Percentiles rank a stretch among this genome's conserved stretches.
phyloP scores from a whole-genome alignment of 2,113 vertebrate species.

The Illadopsis cleaveri region DNA sequence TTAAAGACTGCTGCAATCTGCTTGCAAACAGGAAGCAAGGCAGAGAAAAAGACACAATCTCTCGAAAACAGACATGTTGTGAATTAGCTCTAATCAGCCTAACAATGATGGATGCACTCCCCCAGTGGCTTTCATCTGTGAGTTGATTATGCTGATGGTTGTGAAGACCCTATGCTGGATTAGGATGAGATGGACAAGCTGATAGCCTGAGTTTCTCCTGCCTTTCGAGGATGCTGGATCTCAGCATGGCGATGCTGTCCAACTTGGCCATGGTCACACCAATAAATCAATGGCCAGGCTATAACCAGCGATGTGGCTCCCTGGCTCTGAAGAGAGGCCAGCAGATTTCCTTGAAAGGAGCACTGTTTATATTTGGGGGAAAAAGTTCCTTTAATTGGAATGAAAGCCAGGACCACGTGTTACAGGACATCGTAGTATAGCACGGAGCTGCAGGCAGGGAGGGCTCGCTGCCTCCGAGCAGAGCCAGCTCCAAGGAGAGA shows the following conservation, averaged over 20 bases:
- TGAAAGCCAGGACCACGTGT: background rate
- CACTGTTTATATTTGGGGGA: conserved; percentile 46
- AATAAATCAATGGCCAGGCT: conserved; percentile 58
- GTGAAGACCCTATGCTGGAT: background rate
- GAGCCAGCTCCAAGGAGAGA: background rate
- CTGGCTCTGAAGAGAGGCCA: conserved; percentile 35
- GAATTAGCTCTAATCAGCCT: conserved; percentile 41
- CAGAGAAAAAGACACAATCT: conserved; percentile 8
- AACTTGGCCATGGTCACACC: conserved; percentile 47
- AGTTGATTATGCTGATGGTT: background rate
- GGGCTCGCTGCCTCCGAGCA: background rate
- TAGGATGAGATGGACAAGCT: conserved; percentile 41
- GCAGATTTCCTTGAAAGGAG: conserved; percentile 62
- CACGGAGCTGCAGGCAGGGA: background rate
- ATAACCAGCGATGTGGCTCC: conserved; percentile 6
- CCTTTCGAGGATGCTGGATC: conserved; percentile 35
- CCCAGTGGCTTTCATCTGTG: conserved; percentile 21
- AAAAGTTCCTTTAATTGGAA: conserved; percentile 14
- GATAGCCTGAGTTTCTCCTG: conserved; percentile 32
- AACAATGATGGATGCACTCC: conserved; percentile 41
- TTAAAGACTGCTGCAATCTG: conserved; percentile 27
- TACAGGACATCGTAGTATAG: background rate
- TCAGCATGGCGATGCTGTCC: background rate
- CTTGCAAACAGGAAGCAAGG: conserved; percentile 22
- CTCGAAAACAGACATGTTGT: background rate